These are phyloP conservation scores for Gila robusta DNA, from an alignment of 2,797 vertebrate genomes.

Conservation along the genomic window DNA sequence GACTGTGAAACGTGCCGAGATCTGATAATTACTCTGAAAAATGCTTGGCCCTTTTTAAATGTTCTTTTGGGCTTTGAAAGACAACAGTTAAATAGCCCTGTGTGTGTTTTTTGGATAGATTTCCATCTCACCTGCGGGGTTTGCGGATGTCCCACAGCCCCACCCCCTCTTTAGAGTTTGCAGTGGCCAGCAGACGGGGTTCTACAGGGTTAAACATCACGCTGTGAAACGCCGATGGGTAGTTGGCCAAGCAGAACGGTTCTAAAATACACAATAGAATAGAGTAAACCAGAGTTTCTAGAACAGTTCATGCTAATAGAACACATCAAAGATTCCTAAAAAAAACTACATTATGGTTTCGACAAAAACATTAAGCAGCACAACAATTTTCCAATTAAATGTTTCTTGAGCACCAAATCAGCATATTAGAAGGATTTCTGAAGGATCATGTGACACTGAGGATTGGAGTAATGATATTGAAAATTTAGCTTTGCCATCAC, in stretches of 20 bases:
- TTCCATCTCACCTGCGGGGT: slow-evolving; percentile 88
- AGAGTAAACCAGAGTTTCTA: slow-evolving; percentile 36
- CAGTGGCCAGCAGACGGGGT: slow-evolving; percentile 94
- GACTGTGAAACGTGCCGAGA: not conserved
- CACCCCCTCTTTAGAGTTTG: slow-evolving; percentile 99
- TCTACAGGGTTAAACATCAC: slow-evolving; percentile 99
- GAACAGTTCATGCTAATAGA: not conserved
- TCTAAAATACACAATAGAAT: slow-evolving; percentile 78
- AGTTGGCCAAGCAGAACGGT: slow-evolving; percentile 98
- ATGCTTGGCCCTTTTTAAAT: not conserved
- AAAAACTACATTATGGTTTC: not conserved
- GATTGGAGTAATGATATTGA: not conserved
- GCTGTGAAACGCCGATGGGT: slow-evolving; percentile 98
- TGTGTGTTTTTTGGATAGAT: not conserved
- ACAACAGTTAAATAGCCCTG: not conserved
- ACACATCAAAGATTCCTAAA: not conserved
- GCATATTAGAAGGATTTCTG: not conserved
- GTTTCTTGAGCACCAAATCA: not conserved
- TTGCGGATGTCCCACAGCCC: slow-evolving; percentile 99
- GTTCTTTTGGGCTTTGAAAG: not conserved
- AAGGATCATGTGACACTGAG: not conserved
- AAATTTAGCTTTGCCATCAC: not conserved
- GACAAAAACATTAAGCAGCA: not conserved
- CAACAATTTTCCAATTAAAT: not conserved
- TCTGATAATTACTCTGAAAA: not conserved